A percentile compares a stretch with the other conserved stretches of the same genome.
phyloP scores from a whole-genome alignment of 2,888 invertebrate species.

The Oxycera nigricornis region DNA sequence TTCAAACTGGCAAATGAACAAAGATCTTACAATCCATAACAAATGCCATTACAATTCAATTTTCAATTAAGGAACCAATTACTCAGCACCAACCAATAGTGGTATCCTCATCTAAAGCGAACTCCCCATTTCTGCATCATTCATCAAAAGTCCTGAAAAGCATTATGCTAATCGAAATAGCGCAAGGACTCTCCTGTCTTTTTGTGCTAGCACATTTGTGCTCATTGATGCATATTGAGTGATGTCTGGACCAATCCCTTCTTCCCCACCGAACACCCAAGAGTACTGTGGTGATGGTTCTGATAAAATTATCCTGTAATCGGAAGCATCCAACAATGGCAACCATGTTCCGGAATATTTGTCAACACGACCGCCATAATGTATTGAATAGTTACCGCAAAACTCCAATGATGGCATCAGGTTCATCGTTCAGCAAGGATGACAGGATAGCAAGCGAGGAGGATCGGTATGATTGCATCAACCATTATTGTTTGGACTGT shows the following conservation, averaged over 20 bases:
- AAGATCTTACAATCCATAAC: too few species aligned
- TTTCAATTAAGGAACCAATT: conserved; percentile 31
- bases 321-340: conserved; percentile 7
- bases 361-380: conserved; percentile 38
- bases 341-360: conserved; percentile 27
- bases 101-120: background rate
- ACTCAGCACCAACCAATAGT: conserved; percentile 11
- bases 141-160: conserved; percentile 23
- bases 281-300: background rate
- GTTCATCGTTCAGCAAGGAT: background rate
- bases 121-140: background rate
- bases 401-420: conserved; percentile 9
- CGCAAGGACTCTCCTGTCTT: background rate
- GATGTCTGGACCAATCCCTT: conserved; percentile 7
- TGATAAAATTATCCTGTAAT: conserved; percentile 35
- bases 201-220: conserved; percentile 20
- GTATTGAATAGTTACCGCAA: conserved; percentile 37
- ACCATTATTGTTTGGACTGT: background rate
- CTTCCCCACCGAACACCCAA: background rate
- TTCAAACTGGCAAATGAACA: too few species aligned
- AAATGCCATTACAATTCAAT: background rate
- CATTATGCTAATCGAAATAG: conserved; percentile 38
- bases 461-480: background rate
- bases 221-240: conserved; percentile 33
- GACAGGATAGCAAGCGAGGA: background rate